Evolutionary conservation across 1,140 invertebrate genomes (phyloP).

Genomic region (Macrostomum lignano): DNA sequence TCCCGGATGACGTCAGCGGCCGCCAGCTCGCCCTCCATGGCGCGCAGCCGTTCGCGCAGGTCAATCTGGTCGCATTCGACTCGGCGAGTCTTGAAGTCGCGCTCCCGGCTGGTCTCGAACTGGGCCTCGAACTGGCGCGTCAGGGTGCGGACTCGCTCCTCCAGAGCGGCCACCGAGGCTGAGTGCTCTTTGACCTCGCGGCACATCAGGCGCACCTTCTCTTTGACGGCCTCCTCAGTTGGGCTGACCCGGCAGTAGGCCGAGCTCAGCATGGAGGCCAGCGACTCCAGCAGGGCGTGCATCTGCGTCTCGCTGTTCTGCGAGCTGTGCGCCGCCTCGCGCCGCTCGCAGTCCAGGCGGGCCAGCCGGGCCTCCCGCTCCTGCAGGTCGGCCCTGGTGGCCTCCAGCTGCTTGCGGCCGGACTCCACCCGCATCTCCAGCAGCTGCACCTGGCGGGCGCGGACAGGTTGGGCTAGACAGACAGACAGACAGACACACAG

Average conservation of each 20-base stretch:
- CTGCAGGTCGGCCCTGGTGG: conserved; percentile 17
- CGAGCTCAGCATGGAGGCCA: conserved; percentile 16
- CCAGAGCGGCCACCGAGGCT: too few species aligned
- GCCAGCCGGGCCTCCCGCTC: conserved; percentile 12
- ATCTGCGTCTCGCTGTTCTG: conserved; percentile 11
- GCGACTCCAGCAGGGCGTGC: conserved; percentile 15
- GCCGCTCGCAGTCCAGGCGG: conserved; percentile 6
- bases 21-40: conserved; percentile 17
- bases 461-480: not conserved
- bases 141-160: conserved; percentile 15
- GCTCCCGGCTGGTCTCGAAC: conserved; percentile 13
- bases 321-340: conserved; percentile 10
- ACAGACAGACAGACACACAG: not conserved
- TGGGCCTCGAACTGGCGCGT: conserved; percentile 19
- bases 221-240: conserved; percentile 18
- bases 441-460: conserved; percentile 11
- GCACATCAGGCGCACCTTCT: too few species aligned
- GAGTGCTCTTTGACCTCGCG: too few species aligned
- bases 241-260: conserved; percentile 10
- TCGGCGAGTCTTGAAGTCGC: conserved; percentile 12
- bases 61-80: conserved; percentile 15
- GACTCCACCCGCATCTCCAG: conserved; percentile 18
- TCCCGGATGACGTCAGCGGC: conserved; percentile 21
- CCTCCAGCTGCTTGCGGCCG: conserved; percentile 16
- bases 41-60: conserved; percentile 13